phyloP scores from a whole-genome alignment of 1,140 invertebrate genomes.

The Lineus longissimus region DNA sequence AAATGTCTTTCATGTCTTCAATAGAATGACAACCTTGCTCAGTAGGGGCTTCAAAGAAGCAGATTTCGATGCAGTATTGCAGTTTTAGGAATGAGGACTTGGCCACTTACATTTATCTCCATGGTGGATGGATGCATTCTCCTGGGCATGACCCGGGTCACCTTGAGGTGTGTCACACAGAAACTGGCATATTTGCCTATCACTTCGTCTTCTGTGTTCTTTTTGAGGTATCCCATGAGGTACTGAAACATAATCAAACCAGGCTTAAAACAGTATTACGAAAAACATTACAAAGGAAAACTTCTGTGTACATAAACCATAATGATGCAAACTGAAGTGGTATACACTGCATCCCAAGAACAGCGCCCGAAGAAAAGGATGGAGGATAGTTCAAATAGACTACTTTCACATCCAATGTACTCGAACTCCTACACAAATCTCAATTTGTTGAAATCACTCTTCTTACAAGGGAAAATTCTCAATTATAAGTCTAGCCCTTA shows the following conservation, averaged over 20 bases:
- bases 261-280: slow-evolving; percentile 8
- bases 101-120: slow-evolving; percentile 77
- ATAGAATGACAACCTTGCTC: neutral
- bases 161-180: slow-evolving; percentile 88
- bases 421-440: no score
- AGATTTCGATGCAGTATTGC: neutral
- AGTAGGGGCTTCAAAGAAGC: neutral
- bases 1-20: neutral
- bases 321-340: no score
- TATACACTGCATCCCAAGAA: no score
- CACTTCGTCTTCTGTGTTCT: slow-evolving; percentile 65
- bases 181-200: slow-evolving; percentile 84
- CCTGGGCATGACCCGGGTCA: slow-evolving; percentile 74
- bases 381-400: neutral
- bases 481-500: no score
- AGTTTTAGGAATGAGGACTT: neutral
- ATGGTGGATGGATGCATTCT: slow-evolving; percentile 79
- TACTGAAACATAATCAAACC: slow-evolving; percentile 60
- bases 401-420: no score
- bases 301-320: no score
- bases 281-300: neutral
- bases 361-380: neutral
- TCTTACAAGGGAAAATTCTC: no score
- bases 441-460: no score
- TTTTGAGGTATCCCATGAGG: slow-evolving; percentile 73